These are phyloP conservation scores for Columbina picui DNA, from an alignment of 2,113 vertebrate species.

Conservation along the genomic window DNA sequence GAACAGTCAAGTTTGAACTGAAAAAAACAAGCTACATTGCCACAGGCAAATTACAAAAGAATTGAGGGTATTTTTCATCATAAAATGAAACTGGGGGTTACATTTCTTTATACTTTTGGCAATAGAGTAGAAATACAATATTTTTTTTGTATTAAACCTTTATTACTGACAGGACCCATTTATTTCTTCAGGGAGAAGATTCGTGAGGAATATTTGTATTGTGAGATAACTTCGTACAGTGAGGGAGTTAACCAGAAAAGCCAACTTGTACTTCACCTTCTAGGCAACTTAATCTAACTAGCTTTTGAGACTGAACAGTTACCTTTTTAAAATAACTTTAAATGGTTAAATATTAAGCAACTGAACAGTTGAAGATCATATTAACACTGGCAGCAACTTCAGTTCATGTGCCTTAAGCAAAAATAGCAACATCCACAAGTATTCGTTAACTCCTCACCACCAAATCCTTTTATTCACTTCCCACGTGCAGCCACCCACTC, in stretches of 20 bases:
- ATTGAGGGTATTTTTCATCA: neutral
- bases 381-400: neutral
- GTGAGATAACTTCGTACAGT: neutral
- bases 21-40: neutral
- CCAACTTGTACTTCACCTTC: neutral
- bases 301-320: neutral
- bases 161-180: neutral
- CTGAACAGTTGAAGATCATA: neutral
- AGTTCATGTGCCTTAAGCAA: neutral
- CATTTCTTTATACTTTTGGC: neutral
- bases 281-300: neutral
- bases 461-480: constrained; percentile 16
- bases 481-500: constrained; percentile 40
- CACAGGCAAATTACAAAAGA: neutral
- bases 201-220: neutral
- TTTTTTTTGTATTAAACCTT: neutral
- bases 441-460: neutral
- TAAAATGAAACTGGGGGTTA: neutral
- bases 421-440: neutral
- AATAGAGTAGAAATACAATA: neutral
- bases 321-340: neutral
- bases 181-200: neutral
- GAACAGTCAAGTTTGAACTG: neutral
- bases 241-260: neutral
- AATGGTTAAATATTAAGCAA: neutral